A percentile compares a stretch with the other conserved stretches of the same genome.
Conservation (phyloP, 2,113 vertebrate species). For the Orthonyx spaldingii region DNA sequence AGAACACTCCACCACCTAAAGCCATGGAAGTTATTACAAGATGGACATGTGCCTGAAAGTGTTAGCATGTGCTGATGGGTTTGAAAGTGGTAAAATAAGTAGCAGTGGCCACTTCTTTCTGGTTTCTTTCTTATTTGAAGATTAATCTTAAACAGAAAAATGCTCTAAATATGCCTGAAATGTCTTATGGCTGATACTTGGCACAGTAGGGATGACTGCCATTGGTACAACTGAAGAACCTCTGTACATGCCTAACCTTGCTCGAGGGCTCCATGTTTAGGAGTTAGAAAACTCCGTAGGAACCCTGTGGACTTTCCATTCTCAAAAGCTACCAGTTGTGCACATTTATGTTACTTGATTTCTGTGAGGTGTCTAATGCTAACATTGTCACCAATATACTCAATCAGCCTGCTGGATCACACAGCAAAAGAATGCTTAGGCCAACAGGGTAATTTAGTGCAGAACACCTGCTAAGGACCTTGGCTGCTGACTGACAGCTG, state of each 20-base stretch:
- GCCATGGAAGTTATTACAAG: not conserved
- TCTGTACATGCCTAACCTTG: not conserved
- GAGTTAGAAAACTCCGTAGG: not conserved
- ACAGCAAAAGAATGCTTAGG: not conserved
- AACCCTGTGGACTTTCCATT: not conserved
- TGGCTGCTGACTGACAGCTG: not conserved
- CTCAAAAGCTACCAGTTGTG: not conserved
- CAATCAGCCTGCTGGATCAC: not conserved
- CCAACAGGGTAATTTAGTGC: not conserved
- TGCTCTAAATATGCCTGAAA: not conserved
- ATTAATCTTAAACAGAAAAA: not conserved
- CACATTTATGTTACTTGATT: not conserved
- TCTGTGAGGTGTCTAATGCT: not conserved
- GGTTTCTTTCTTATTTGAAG: not conserved
- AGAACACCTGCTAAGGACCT: not conserved
- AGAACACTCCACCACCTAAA: not conserved
- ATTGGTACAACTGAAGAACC: not conserved
- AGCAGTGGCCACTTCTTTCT: not conserved
- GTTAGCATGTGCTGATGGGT: not conserved
- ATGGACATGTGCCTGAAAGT: not conserved
- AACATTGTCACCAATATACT: not conserved
- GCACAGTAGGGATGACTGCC: not conserved
- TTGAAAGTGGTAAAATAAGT: not conserved
- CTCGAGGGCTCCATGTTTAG: not conserved
- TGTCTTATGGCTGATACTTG: not conserved